Evolutionary conservation across 2,797 vertebrate species (phyloP), one percentile per base, ranked within the genome.

Genomic region (Manis crassicaudata): DNA sequence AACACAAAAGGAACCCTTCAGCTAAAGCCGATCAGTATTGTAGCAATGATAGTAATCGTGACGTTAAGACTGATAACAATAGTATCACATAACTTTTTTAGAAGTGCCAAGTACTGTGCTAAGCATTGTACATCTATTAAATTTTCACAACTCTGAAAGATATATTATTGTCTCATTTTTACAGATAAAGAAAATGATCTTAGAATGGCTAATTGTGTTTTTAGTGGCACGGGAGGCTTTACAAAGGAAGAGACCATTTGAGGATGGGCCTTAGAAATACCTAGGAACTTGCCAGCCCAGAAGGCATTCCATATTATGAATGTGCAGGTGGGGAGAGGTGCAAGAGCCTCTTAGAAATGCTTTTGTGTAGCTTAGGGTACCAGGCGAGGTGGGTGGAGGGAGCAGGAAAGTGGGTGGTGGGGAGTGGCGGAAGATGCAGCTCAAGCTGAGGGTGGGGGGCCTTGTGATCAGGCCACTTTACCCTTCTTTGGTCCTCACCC

Each of bases 201-300:
- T 80, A 88, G 65, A 82, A 35, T 85, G 70, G 12, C 37, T 72
- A 35, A 25, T 80, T 56, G 60, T 86, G 25, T 43, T 77, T 92
- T 82, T 90, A 56, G 52, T 62, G 75, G 23, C 46, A 56, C 37
- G 58, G 32, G 88, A 68, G 43, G 18, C 88, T 73, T 94, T 58
- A 76, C 17, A 92, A 40, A 88, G 68, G 37, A 86, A 82, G 37
- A 90, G n/a, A 70, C n/a, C 25, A 46, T 94, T 94, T 81, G 84
- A 87, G 7, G 7, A 89, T 76, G 62, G 62, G 46, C 60, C 21
- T 35, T 80, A 25, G 32, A 62, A 88, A 84, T 32, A 43, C 16
- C 18, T 65, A 60, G 27, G 56, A 75, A 27, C 29, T 29, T 88
- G 52, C 63, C n/a, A 67, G 37, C 21, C 50, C 1, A 27, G 29